Evolutionary conservation across 1,140 invertebrate species (phyloP), one percentile per base, ranked within the genome.

Genomic region (Octopus bimaculoides): DNA sequence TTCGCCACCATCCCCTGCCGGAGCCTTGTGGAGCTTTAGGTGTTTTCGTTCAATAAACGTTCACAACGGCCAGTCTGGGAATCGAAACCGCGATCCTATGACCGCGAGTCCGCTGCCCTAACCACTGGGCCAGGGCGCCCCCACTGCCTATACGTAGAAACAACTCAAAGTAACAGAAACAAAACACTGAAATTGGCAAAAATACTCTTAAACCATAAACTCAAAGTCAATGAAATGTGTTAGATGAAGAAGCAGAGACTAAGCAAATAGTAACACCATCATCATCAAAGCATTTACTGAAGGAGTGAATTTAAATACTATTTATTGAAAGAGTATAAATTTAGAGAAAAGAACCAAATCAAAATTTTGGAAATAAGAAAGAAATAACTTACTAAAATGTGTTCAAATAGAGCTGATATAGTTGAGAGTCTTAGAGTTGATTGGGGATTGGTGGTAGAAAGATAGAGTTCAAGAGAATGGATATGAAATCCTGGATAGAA

Each of bases 401-500:
- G 76, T 9, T 82, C 75, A 12, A 81, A 75, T 2, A 88, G 78
- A 14, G 80, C 77, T 12, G 83, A 71, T 7, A 81, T 78, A 12
- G 85, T 81, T 41, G 87, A 86, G 17, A 89, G 79, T 61, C 85
- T 78, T 8, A 90, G 79, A 71, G 79, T 83, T 0, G 83, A 83
- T 7, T 84, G 74, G 17, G 86, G 85, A 9, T 83, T 75, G 0
- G 85, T 9, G 10, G 85, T 88, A 8, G 85, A 85, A 6, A 90
- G 80, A 54, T 85, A 83, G 2, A 90, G 69, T 79, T 90, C 89
- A 9, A 81, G 74, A 52, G 85, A 87, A 77, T 86, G 85, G 4
- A 90, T 82, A 81, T 88, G 83, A 78, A 90, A 90, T 54, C 89
- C 84, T 56, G 90, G 89, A 4, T 87, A 66, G 77, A 90, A 88